A percentile compares a stretch with the other conserved stretches of the same genome.
phyloP scores from a whole-genome alignment of 2,113 vertebrate species.

The Thinocorus orbignyianus region DNA sequence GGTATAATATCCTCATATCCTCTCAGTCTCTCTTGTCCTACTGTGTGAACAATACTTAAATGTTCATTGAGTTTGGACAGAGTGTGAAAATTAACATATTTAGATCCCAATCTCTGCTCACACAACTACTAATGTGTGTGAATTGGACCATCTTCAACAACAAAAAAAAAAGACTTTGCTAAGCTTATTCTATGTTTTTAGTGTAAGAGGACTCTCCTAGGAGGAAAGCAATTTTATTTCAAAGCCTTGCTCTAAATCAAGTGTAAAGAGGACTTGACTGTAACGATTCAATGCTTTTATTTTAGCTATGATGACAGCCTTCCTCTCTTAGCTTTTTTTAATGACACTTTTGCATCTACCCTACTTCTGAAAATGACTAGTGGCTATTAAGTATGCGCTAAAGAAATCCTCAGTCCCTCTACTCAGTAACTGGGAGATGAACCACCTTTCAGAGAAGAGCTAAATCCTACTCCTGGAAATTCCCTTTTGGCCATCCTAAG shows the following conservation, averaged over 20 bases:
- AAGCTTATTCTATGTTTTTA: neutral
- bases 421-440: neutral
- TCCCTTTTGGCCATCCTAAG: neutral
- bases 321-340: neutral
- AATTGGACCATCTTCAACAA: neutral
- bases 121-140: neutral
- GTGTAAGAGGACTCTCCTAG: neutral
- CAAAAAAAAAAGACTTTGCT: neutral
- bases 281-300: neutral
- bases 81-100: neutral
- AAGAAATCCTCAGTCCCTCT: neutral
- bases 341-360: neutral
- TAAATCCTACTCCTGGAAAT: neutral
- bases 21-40: neutral
- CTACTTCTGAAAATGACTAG: neutral
- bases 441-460: neutral
- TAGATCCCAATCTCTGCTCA: neutral
- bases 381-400: neutral
- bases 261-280: neutral
- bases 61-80: neutral
- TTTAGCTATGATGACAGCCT: neutral
- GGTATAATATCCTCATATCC: neutral
- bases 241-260: neutral
- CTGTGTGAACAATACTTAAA: slow-evolving; percentile 1
- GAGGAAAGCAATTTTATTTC: neutral